Percentiles rank a stretch among this genome's conserved stretches.
Evolutionary conservation across 37 sponge, comb jelly and placozoan genomes (phyloP).

Genomic region (Geodia barretti): DNA sequence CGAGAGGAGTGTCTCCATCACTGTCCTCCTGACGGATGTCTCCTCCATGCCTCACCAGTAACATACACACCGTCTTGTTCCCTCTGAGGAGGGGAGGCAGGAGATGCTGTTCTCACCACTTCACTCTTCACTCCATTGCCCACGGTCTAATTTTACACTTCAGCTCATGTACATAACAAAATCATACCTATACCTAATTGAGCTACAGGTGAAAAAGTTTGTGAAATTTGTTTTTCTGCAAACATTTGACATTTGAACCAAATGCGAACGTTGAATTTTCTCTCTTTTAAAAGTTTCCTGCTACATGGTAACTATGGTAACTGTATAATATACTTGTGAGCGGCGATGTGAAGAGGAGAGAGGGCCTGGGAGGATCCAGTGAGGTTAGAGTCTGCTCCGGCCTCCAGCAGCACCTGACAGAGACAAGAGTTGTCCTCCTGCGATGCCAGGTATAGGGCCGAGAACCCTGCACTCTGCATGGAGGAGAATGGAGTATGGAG

Average conservation of each 20-base stretch:
- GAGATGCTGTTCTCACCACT: too few species aligned
- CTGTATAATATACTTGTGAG: too few species aligned
- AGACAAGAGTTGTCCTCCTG: slow-evolving; percentile 34
- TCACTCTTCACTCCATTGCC: too few species aligned
- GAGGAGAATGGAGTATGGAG: background rate
- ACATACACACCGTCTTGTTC: slow-evolving; percentile 23
- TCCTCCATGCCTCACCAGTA: slow-evolving; percentile 56
- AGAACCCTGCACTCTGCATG: slow-evolving; percentile 46
- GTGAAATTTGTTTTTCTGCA: too few species aligned
- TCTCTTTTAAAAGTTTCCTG: too few species aligned
- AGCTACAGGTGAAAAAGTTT: background rate
- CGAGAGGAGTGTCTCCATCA: slow-evolving; percentile 73
- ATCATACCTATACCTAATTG: background rate
- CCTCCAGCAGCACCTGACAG: slow-evolving; percentile 62
- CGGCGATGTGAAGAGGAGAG: slow-evolving; percentile 77
- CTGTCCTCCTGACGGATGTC: slow-evolving; percentile 38
- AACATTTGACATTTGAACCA: too few species aligned
- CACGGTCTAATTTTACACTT: too few species aligned
- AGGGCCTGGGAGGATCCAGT: slow-evolving; percentile 47
- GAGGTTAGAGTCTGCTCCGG: slow-evolving; percentile 51
- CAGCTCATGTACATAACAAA: too few species aligned
- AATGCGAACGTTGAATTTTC: too few species aligned
- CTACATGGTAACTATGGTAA: too few species aligned
- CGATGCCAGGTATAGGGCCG: slow-evolving; percentile 68
- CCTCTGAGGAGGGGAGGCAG: slow-evolving; percentile 4